Percentiles rank a stretch among this genome's conserved stretches.
phyloP scores from a whole-genome alignment of 2,888 invertebrate species.

The Parelbella ahira region DNA sequence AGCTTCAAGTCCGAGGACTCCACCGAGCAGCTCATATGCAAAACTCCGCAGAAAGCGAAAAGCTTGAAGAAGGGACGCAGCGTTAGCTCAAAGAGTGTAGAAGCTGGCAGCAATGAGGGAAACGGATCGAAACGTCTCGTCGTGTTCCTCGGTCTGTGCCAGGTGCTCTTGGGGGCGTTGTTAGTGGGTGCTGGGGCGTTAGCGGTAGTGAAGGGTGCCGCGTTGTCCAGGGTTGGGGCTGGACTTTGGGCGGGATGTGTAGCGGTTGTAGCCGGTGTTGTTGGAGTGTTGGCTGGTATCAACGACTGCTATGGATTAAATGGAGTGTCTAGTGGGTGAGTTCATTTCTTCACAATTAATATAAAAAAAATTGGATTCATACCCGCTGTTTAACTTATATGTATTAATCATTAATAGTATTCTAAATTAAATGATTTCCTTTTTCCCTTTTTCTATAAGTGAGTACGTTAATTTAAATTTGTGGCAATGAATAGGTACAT shows the following conservation, averaged over 20 bases:
- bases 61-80: conserved; percentile 54
- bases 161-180: conserved; percentile 82
- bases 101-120: conserved; percentile 54
- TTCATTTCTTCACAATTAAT: too few relatives aligned
- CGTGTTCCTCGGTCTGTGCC: conserved; percentile 79
- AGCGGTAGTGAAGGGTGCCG: conserved; percentile 82
- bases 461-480: too few relatives aligned
- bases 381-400: too few relatives aligned
- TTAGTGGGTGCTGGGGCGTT: conserved; percentile 83
- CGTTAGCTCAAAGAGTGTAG: conserved; percentile 66
- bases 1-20: conserved; percentile 77
- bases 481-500: too few relatives aligned
- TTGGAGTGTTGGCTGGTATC: conserved; percentile 83
- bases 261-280: conserved; percentile 81
- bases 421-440: too few relatives aligned
- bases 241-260: conserved; percentile 85
- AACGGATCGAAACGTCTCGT: conserved; percentile 52
- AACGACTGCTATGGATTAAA: conserved; percentile 77
- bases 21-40: conserved; percentile 80
- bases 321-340: conserved; percentile 52
- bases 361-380: too few relatives aligned
- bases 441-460: too few relatives aligned
- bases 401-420: too few relatives aligned
- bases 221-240: conserved; percentile 80
- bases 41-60: conserved; percentile 61